Conservation (phyloP, 64 coral and sea anemone species). For the Montipora foliosa region DNA sequence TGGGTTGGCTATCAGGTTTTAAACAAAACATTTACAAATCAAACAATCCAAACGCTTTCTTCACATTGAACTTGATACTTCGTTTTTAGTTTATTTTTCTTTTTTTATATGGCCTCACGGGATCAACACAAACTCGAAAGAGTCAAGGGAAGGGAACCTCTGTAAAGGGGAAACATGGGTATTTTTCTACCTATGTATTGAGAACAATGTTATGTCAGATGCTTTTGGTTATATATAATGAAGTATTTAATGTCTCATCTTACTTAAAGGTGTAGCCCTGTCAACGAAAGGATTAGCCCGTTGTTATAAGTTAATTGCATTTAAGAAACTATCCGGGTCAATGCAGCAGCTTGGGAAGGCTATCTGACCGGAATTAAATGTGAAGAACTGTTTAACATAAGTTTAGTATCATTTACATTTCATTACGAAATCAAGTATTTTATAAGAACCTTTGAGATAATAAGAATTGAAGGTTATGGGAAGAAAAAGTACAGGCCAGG, state of each 20-base stretch:
- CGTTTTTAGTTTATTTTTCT: background rate
- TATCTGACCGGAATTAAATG: background rate
- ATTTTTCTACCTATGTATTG: background rate
- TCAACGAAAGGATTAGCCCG: too few species aligned
- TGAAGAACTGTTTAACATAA: background rate
- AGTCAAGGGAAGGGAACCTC: too few species aligned
- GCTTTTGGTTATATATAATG: background rate
- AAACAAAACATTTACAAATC: constrained; percentile 15
- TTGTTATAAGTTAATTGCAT: background rate
- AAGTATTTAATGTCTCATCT: too few species aligned
- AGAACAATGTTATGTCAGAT: background rate
- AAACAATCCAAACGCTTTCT: constrained; percentile 1
- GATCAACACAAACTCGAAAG: background rate
- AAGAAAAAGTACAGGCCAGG: background rate
- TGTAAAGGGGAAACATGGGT: too few species aligned
- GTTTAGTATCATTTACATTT: background rate
- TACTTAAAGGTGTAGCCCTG: too few species aligned
- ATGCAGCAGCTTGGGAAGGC: too few species aligned
- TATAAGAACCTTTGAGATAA: background rate
- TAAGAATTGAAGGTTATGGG: background rate
- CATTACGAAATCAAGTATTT: background rate
- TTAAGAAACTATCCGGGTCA: background rate
- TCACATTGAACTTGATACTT: background rate
- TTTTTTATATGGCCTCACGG: constrained; percentile 1
- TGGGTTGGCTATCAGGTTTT: background rate